Evolutionary conservation across 2,113 vertebrate genomes (phyloP), one percentile per base, ranked within the genome.

Genomic region (Gila orcuttii): DNA sequence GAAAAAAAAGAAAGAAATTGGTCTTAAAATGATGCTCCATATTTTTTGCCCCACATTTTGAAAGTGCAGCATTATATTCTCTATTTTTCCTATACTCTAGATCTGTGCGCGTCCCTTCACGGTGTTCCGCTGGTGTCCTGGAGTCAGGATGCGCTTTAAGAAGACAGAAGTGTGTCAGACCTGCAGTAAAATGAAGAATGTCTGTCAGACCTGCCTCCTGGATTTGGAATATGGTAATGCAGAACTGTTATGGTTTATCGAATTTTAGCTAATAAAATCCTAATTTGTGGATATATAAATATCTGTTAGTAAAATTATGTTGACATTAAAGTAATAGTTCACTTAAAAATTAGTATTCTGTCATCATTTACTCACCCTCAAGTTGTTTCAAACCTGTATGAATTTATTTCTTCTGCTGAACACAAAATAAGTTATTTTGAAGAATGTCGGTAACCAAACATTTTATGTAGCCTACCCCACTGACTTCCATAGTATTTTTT

Each of bases 131-230:
- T 99, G 97, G 97, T 99, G 98, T 90, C 98, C 98, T 0, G 98
- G 98, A 0, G 97, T 97, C 55, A 95, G 97, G 0, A 99, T 99
- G 98, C 98, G 98, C 87, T 99, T 99, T 93, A 99, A 99, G 94
- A 99, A 99, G 91, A 99, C 98, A 0, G 98, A 99, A 87, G 97
- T 99, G 33, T 99, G 98, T 93, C 98, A 99, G 85, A 99, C 98
- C 0, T 99, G 98, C 91, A 99, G 98, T 94, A 99, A 99, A 92
- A 94, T 99, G 93, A 99, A 99, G 90, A 99, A 99, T 0, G 98
- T 99, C 85, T 99, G 98, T 90, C 98, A 99, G 87, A 99, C 98
- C 45, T 99, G 98, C 89, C 94, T 99, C 79, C 94, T 99, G 55
- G 98, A 99, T 90, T 92, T 99, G n/a, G 98, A 99, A 13, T 99